Evolutionary conservation across 2,113 vertebrate species (phyloP).

Genomic region (Heterotis niloticus): DNA sequence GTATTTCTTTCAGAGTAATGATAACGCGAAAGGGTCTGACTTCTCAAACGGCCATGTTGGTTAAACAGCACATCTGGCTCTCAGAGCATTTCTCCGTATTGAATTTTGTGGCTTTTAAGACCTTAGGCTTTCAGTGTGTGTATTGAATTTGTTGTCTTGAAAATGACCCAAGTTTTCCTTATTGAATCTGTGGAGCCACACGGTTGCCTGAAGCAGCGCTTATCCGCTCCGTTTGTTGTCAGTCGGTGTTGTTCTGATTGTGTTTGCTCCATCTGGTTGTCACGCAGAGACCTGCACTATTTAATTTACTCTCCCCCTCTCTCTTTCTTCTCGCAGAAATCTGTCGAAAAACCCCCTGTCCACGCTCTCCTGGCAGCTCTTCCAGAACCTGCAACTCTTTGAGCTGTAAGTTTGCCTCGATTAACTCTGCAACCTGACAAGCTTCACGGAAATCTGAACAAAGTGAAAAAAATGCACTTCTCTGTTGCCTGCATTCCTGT

Average conservation of each 20-base stretch:
- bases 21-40: background rate
- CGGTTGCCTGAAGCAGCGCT: constrained; percentile 16
- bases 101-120: constrained; percentile 39
- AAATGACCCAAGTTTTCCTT: constrained; percentile 42
- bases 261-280: constrained; percentile 34
- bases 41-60: constrained; percentile 26
- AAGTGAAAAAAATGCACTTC: background rate
- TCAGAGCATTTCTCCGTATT: constrained; percentile 26
- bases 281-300: background rate
- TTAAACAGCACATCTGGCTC: constrained; percentile 23
- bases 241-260: constrained; percentile 11
- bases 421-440: background rate
- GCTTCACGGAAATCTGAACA: background rate
- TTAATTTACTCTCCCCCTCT: constrained; percentile 18
- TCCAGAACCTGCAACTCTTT: constrained; percentile 78
- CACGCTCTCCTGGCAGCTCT: constrained; percentile 81
- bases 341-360: constrained; percentile 80
- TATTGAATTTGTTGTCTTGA: constrained; percentile 45
- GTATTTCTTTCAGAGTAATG: constrained; percentile 20
- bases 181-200: constrained; percentile 33
- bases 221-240: constrained; percentile 8
- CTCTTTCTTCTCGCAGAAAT: constrained; percentile 63
- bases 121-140: constrained; percentile 24
- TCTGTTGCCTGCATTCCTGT: background rate
- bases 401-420: constrained; percentile 74